A percentile compares a stretch with the other conserved stretches of the same genome.
These are phyloP conservation scores for Catharus fuscescens DNA, from an alignment of 2,113 vertebrate genomes.

Conservation along the genomic window DNA sequence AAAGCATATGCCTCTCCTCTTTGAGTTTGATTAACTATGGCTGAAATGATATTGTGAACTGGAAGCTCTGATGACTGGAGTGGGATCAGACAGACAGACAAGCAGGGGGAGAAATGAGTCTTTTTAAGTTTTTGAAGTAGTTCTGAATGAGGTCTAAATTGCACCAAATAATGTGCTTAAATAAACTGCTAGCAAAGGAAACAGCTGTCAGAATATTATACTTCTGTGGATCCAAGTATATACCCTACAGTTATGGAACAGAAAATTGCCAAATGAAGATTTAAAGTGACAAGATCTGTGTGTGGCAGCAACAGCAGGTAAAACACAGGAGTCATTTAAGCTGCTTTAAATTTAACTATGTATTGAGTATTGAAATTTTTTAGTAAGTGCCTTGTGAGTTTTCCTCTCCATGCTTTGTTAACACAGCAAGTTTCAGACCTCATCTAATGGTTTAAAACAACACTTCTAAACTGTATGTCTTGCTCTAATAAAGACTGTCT, in stretches of 20 bases:
- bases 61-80: constrained; percentile 24
- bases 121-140: constrained; percentile 64
- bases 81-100: constrained; percentile 42
- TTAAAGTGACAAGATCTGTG: constrained; percentile 55
- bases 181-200: constrained; percentile 68
- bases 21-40: constrained; percentile 32
- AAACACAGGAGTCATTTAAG: constrained; percentile 16
- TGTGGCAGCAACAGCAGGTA: constrained; percentile 36
- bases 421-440: neutral
- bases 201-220: constrained; percentile 58
- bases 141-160: constrained; percentile 60
- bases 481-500: neutral
- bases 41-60: constrained; percentile 18
- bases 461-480: neutral
- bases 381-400: neutral
- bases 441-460: neutral
- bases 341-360: constrained; percentile 35
- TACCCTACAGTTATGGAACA: constrained; percentile 54
- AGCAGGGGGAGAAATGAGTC: neutral
- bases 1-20: constrained; percentile 5
- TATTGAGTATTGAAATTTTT: neutral
- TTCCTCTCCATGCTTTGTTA: neutral
- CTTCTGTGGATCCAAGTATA: constrained; percentile 60
- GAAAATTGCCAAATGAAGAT: constrained; percentile 51
- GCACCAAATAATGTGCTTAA: constrained; percentile 66